Evolutionary conservation across 2,888 invertebrate genomes (phyloP).

Genomic region (Crossocerus cetratus): DNA sequence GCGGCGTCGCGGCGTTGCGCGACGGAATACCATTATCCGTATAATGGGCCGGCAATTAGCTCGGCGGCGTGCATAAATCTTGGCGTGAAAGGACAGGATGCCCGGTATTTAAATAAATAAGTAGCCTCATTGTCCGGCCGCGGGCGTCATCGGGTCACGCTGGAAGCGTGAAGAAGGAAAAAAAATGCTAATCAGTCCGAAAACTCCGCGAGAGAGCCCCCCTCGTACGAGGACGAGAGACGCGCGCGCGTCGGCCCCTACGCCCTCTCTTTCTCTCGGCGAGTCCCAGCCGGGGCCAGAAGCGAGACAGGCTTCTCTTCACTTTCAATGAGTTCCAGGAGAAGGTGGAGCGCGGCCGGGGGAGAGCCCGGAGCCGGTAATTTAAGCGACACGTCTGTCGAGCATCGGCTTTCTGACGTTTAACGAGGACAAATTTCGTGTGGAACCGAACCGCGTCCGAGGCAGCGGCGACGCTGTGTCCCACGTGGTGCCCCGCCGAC

Average conservation of each 20-base stretch:
- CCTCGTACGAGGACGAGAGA: constrained; percentile 15
- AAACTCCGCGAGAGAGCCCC: constrained; percentile 59
- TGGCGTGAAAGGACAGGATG: constrained; percentile 76
- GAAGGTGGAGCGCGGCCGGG: constrained; percentile 26
- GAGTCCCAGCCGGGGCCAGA: neutral
- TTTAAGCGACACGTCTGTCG: constrained; percentile 36
- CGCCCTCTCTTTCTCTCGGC: neutral
- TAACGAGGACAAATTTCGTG: constrained; percentile 55
- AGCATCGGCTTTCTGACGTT: constrained; percentile 30
- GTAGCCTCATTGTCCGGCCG: constrained; percentile 72
- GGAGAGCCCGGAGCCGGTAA: constrained; percentile 16
- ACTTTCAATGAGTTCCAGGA: neutral
- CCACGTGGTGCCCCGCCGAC: constrained; percentile 1
- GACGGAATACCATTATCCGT: constrained; percentile 75
- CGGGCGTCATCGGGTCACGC: constrained; percentile 62
- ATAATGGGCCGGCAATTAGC: constrained; percentile 76
- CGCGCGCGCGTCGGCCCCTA: constrained; percentile 30
- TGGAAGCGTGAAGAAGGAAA: constrained; percentile 60
- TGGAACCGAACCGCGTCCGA: constrained; percentile 19
- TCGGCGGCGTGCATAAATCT: constrained; percentile 76
- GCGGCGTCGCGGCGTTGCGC: constrained; percentile 61
- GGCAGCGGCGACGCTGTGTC: too few relatives aligned
- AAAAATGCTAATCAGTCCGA: constrained; percentile 70
- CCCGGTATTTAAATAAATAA: constrained; percentile 77
- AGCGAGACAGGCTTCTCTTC: constrained; percentile 30